A percentile compares a stretch with the other conserved stretches of the same genome.
These are phyloP conservation scores for Heteromurus nitidus DNA, from an alignment of 2,888 invertebrate genomes.

Conservation along the genomic window DNA sequence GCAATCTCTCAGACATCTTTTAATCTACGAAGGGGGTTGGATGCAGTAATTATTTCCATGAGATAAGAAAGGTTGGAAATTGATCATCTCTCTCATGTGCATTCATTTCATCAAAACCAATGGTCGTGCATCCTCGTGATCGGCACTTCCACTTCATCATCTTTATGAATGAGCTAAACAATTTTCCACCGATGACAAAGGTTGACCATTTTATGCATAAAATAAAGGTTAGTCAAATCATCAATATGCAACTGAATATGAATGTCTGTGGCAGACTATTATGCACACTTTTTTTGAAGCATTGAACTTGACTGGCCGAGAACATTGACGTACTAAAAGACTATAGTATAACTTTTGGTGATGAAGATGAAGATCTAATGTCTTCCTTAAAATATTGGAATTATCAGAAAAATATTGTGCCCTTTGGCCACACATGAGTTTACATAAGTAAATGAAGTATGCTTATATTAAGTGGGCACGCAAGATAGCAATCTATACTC, in stretches of 20 bases:
- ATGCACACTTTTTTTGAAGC: too few species aligned
- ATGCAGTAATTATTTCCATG: too few species aligned
- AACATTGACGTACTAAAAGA: not conserved
- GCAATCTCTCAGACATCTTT: too few species aligned
- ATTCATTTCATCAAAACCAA: too few species aligned
- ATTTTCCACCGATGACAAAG: not conserved
- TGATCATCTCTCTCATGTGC: too few species aligned
- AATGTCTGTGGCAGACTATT: too few species aligned
- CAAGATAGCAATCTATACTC: not conserved
- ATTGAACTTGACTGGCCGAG: constrained; percentile 29
- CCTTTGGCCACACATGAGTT: not conserved
- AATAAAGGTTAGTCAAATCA: not conserved
- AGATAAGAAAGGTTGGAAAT: too few species aligned
- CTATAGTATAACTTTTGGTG: constrained; percentile 5
- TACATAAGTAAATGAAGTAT: not conserved
- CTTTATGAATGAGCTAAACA: too few species aligned
- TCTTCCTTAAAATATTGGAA: constrained; percentile 27
- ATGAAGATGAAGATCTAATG: not conserved
- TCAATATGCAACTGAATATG: not conserved
- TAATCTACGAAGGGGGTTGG: too few species aligned
- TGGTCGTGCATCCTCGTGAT: too few species aligned
- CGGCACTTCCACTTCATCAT: too few species aligned
- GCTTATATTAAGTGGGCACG: not conserved
- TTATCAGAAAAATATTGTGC: not conserved
- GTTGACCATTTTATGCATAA: constrained; percentile 5